Percentiles rank a stretch among this genome's conserved stretches.
Conservation (phyloP, 1,140 invertebrate genomes). For the Drosophila albomicans region DNA sequence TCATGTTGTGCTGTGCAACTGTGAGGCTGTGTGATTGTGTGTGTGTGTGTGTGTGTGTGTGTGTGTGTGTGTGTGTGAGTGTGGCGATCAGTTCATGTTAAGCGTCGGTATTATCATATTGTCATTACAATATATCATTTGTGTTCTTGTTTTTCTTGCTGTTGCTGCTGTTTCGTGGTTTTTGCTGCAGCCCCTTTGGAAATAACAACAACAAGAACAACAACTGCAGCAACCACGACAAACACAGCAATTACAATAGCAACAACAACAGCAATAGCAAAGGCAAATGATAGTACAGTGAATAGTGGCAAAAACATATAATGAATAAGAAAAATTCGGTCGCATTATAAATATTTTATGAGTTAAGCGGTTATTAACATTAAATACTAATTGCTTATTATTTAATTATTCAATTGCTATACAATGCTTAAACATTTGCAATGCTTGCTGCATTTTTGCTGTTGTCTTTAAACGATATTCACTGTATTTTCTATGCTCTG, state of each 20-base stretch:
- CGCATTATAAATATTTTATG: too few relatives aligned
- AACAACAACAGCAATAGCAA: conserved; percentile 11
- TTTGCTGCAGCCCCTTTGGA: conserved; percentile 32
- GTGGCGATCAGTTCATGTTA: conserved; percentile 41
- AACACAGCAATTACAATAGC: neutral
- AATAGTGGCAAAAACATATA: too few relatives aligned
- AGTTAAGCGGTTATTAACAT: too few relatives aligned
- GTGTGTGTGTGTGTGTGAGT: conserved; percentile 30
- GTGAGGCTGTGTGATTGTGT: conserved; percentile 6
- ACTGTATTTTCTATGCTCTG: conserved; percentile 29
- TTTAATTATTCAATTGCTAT: too few relatives aligned
- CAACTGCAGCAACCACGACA: conserved; percentile 11
- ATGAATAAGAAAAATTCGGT: too few relatives aligned
- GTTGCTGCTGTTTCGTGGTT: conserved; percentile 45
- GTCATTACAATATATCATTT: conserved; percentile 48
- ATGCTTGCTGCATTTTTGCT: too few relatives aligned
- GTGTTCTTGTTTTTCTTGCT: conserved; percentile 20
- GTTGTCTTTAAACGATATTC: too few relatives aligned
- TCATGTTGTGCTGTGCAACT: neutral
- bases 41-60: conserved; percentile 20
- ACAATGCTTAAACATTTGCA: too few relatives aligned
- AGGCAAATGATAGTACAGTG: conserved; percentile 12
- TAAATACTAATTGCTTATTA: too few relatives aligned
- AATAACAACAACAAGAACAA: conserved; percentile 6
- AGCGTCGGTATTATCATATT: conserved; percentile 43